Percentiles rank a stretch among this genome's conserved stretches.
Evolutionary conservation across 2,888 invertebrate species (phyloP).

Genomic region (Coelinius sp.): DNA sequence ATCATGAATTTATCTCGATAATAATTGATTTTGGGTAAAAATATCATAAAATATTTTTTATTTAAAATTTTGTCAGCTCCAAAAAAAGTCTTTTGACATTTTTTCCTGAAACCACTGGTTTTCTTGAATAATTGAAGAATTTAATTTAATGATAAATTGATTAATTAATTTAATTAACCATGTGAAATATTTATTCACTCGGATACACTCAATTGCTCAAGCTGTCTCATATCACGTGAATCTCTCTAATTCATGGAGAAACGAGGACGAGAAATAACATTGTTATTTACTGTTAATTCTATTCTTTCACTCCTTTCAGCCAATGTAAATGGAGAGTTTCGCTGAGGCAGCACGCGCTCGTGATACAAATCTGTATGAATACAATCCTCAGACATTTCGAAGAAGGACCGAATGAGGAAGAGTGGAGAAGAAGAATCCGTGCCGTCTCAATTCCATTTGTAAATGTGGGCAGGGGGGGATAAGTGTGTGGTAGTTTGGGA

Average conservation of each 20-base stretch:
- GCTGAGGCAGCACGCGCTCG: slow-evolving; percentile 16
- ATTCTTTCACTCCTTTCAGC: neutral
- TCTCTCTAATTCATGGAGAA: neutral
- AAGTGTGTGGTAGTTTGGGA: neutral
- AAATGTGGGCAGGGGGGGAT: neutral
- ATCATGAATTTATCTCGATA: too few species aligned
- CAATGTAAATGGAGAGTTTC: slow-evolving; percentile 16
- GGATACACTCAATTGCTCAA: too few species aligned
- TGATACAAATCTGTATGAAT: slow-evolving; percentile 16
- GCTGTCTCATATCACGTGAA: too few species aligned
- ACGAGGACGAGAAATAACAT: neutral
- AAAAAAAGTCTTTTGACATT: too few species aligned
- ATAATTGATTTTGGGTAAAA: too few species aligned
- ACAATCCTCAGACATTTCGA: slow-evolving; percentile 12
- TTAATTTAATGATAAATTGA: too few species aligned
- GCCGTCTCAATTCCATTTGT: slow-evolving; percentile 22
- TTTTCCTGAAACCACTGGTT: too few species aligned
- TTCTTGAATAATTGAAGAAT: too few species aligned
- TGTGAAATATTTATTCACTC: too few species aligned
- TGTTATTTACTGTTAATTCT: neutral
- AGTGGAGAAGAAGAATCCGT: slow-evolving; percentile 18
- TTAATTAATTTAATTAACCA: too few species aligned
- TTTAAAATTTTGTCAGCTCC: too few species aligned
- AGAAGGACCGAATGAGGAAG: slow-evolving; percentile 25
- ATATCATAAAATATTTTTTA: too few species aligned